phyloP scores from a whole-genome alignment of 2,797 vertebrate species.

The Distichodus sexfasciatus region DNA sequence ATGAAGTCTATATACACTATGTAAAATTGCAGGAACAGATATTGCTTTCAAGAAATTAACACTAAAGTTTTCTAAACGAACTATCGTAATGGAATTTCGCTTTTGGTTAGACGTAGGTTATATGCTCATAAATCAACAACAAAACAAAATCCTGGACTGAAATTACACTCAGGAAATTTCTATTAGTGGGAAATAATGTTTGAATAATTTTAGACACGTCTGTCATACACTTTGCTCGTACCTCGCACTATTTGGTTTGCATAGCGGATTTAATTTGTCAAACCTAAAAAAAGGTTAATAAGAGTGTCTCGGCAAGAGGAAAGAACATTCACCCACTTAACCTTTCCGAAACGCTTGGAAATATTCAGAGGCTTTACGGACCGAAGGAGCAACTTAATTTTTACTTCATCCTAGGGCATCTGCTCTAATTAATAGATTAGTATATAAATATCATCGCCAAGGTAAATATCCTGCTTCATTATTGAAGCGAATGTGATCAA shows the following conservation, averaged over 20 bases:
- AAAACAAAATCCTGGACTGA: constrained; percentile 25
- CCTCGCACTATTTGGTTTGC: constrained; percentile 63
- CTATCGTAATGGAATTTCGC: no score
- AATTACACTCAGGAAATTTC: constrained; percentile 46
- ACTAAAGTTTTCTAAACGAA: no score
- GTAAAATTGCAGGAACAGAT: no score
- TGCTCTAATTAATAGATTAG: constrained; percentile 48
- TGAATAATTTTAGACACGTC: constrained; percentile 63
- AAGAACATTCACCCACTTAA: constrained; percentile 54
- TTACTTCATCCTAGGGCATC: not conserved
- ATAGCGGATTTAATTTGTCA: constrained; percentile 70
- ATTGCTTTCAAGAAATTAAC: no score
- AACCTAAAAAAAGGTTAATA: constrained; percentile 61
- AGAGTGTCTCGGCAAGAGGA: constrained; percentile 50
- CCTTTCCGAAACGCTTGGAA: constrained; percentile 56
- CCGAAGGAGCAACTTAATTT: constrained; percentile 39
- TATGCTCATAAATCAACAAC: constrained; percentile 14
- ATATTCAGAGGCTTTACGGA: constrained; percentile 49
- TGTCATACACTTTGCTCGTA: constrained; percentile 61
- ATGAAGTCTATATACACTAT: no score
- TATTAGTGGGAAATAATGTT: constrained; percentile 61
- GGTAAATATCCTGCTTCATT: no score
- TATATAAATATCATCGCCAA: constrained; percentile 47
- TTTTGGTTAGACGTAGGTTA: constrained; percentile 76
- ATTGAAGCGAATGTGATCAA: no score